phyloP scores from a whole-genome alignment of 2,888 invertebrate species.

The Eupeodes latifasciatus region DNA sequence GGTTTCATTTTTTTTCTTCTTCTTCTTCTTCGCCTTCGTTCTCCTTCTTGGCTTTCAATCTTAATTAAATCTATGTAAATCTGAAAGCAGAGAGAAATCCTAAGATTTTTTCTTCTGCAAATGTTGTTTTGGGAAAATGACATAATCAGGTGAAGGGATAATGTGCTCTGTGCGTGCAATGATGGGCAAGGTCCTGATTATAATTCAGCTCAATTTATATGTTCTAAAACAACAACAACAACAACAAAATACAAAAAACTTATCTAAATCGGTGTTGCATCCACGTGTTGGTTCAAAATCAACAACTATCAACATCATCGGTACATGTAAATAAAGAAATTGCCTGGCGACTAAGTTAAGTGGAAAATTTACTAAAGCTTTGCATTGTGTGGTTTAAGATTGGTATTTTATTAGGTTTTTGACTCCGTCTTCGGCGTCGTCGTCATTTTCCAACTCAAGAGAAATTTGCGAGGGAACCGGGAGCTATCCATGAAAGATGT shows the following conservation, averaged over 20 bases:
- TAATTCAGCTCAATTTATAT: slow-evolving; percentile 25
- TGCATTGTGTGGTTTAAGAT: slow-evolving; percentile 45
- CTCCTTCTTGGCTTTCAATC: slow-evolving; percentile 60
- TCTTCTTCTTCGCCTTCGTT: neutral
- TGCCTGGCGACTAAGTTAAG: slow-evolving; percentile 45
- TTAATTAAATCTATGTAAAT: slow-evolving; percentile 77
- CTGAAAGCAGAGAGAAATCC: slow-evolving; percentile 19
- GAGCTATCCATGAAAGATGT: neutral
- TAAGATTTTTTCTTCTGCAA: neutral
- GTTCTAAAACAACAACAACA: slow-evolving; percentile 4
- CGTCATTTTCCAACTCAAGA: neutral
- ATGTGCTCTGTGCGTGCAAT: slow-evolving; percentile 39
- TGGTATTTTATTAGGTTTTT: slow-evolving; percentile 30
- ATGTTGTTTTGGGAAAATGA: neutral
- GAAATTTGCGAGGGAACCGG: neutral
- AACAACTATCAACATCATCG: neutral
- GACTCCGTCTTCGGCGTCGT: neutral
- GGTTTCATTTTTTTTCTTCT: slow-evolving; percentile 5
- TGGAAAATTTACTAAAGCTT: slow-evolving; percentile 67
- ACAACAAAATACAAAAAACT: neutral
- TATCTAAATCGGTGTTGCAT: slow-evolving; percentile 52
- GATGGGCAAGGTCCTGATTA: slow-evolving; percentile 32
- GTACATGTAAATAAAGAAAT: slow-evolving; percentile 29
- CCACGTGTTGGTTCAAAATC: slow-evolving; percentile 16
- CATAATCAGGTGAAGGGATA: slow-evolving; percentile 62